A percentile compares a stretch with the other conserved stretches of the same genome.
These are phyloP conservation scores for Apocheima hispidaria DNA, from an alignment of 2,888 invertebrate genomes.

Conservation along the genomic window DNA sequence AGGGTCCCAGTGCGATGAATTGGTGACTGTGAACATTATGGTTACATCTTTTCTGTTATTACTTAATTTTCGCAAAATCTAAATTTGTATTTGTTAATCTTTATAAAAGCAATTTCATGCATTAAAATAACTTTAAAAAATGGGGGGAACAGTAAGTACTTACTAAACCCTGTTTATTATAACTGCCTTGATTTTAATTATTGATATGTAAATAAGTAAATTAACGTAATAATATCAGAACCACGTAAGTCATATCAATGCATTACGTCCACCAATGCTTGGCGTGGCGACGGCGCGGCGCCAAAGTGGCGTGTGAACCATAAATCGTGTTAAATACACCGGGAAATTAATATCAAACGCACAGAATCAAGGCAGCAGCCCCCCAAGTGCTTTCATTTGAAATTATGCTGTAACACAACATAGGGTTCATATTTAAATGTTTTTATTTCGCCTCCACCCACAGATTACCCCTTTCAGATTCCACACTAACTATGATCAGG, in stretches of 20 bases:
- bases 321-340: not conserved
- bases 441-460: not conserved
- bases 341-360: not conserved
- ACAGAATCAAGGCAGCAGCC: no score
- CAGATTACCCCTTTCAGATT: no score
- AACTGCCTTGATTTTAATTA: conserved; percentile 25
- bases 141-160: conserved; percentile 8
- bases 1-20: conserved; percentile 4
- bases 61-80: not conserved
- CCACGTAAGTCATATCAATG: conserved; percentile 46
- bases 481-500: no score
- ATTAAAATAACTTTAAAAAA: not conserved
- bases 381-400: not conserved
- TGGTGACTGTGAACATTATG: not conserved
- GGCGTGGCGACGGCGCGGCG: no score
- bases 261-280: conserved; percentile 30
- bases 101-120: not conserved
- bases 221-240: conserved; percentile 48
- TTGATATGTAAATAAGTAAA: conserved; percentile 37
- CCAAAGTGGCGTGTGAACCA: not conserved
- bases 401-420: not conserved
- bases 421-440: not conserved
- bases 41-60: not conserved
- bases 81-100: not conserved
- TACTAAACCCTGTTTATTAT: conserved; percentile 27